A percentile compares a stretch with the other conserved stretches of the same genome.
phyloP scores from a whole-genome alignment of 2,797 vertebrate species.

The Chrosomus eos region DNA sequence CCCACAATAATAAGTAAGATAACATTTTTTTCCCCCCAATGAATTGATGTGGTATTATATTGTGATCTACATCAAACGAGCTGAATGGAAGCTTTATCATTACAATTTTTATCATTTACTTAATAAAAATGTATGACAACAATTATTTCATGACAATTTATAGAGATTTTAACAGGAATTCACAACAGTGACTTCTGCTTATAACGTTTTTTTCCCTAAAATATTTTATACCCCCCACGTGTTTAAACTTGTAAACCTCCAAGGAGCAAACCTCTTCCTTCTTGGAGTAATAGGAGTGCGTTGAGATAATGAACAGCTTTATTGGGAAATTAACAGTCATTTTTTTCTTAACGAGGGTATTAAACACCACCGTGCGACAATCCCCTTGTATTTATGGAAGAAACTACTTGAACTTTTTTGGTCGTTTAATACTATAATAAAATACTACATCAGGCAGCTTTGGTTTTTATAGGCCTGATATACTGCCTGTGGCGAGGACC shows the following conservation, averaged over 20 bases:
- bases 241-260: constrained; percentile 18
- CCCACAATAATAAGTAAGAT: constrained; percentile 61
- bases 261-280: constrained; percentile 39
- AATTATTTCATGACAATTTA: constrained; percentile 1
- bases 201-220: constrained; percentile 9
- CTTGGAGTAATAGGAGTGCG: constrained; percentile 27
- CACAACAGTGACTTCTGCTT: constrained; percentile 11
- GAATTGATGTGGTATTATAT: constrained; percentile 36
- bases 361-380: constrained; percentile 75
- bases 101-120: background rate
- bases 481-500: constrained; percentile 80
- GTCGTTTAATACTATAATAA: constrained; percentile 84
- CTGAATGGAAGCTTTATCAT: constrained; percentile 15
- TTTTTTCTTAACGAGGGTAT: constrained; percentile 83
- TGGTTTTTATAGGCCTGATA: constrained; percentile 86
- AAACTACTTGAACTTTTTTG: constrained; percentile 79
- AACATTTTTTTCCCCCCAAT: constrained; percentile 40
- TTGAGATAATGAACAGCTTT: constrained; percentile 66
- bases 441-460: constrained; percentile 82
- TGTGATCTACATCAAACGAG: background rate
- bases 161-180: background rate
- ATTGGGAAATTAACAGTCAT: constrained; percentile 79
- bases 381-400: constrained; percentile 79
- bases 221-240: constrained; percentile 9
- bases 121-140: constrained; percentile 13